Evolutionary conservation across 2,113 vertebrate species (phyloP), one percentile per base, ranked within the genome.

Genomic region (Dicentrarchus labrax): DNA sequence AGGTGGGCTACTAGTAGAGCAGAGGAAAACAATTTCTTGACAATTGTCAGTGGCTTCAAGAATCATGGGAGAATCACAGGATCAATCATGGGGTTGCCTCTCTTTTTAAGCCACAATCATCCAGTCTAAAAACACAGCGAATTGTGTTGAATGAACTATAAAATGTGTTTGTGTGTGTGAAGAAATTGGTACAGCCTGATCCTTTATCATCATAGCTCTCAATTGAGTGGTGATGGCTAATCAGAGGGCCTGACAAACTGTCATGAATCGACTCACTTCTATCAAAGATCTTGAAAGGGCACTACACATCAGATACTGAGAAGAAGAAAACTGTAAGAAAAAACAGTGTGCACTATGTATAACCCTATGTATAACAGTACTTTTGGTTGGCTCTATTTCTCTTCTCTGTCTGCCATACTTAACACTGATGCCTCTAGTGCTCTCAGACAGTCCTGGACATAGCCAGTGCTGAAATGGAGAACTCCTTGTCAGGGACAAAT

Each of bases 361-460:
- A 24, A 41, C 38, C 21, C 21, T 17, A 6, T 54, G 43, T 51
- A 2, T 5, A 72, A 48, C 50, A 16, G 60, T 19, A 41, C 15
- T 50, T 0, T 24, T 73, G 61, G 4, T 22, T 8, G 19, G 8
- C 38, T 60, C 41, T 22, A 13, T 60, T 12, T 59, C 6, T 41
- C 12, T 16, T 6, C 65, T 72, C 8, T n/a, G 0, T n/a, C 24
- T 69, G 45, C 21, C 43, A 22, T 9, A 22, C 5, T 39, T 48
- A 30, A 75, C 54, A 43, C 21, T 2, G 10, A 57, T 6, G 10
- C 43, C 30, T 60, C 6, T 15, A 17, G 11, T 17, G 50, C 38
- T 70, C 15, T 41, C 51, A 60, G 38, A 60, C 41, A 72, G 39
- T 13, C 39, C 15, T 61, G 65, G 13, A 22, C 54, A 78, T 45